Evolutionary conservation across 2,113 vertebrate species (phyloP).

Genomic region (Syngnathoides biaculeatus): DNA sequence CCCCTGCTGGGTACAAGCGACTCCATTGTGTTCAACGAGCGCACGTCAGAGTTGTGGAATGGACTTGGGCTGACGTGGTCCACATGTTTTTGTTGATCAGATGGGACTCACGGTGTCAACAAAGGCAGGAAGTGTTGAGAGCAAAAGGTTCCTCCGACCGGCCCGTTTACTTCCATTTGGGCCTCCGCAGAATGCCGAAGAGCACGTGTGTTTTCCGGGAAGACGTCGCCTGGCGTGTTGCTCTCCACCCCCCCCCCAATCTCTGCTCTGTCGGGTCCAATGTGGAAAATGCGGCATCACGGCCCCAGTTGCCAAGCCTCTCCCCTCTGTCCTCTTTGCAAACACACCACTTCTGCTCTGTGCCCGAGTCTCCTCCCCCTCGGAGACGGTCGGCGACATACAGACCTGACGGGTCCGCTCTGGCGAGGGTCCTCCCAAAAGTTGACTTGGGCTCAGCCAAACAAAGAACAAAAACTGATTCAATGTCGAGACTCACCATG

Average conservation of each 20-base stretch:
- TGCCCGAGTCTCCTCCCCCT: background rate
- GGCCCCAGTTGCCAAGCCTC: constrained; percentile 43
- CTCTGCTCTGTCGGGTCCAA: constrained; percentile 34
- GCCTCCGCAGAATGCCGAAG: background rate
- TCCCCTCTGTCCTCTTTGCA: constrained; percentile 26
- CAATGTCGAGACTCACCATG: constrained; percentile 56
- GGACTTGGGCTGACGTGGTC: background rate
- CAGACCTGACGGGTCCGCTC: background rate
- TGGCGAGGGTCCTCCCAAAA: background rate
- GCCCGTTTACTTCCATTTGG: constrained; percentile 14
- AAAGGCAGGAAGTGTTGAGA: constrained; percentile 45
- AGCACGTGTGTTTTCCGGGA: background rate
- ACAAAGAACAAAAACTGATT: background rate
- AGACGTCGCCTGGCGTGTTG: background rate
- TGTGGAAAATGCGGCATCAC: constrained; percentile 77
- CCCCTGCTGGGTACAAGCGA: background rate
- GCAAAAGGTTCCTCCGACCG: constrained; percentile 26
- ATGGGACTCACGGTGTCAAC: constrained; percentile 11
- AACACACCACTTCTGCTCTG: constrained; percentile 4
- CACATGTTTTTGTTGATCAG: background rate
- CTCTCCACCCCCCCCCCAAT: background rate
- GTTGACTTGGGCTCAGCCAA: background rate
- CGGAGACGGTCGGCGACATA: background rate
- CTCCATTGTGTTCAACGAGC: background rate
- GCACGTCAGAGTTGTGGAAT: background rate